These are phyloP conservation scores for Embidobia sp. DNA, from an alignment of 2,888 invertebrate species.

Conservation along the genomic window DNA sequence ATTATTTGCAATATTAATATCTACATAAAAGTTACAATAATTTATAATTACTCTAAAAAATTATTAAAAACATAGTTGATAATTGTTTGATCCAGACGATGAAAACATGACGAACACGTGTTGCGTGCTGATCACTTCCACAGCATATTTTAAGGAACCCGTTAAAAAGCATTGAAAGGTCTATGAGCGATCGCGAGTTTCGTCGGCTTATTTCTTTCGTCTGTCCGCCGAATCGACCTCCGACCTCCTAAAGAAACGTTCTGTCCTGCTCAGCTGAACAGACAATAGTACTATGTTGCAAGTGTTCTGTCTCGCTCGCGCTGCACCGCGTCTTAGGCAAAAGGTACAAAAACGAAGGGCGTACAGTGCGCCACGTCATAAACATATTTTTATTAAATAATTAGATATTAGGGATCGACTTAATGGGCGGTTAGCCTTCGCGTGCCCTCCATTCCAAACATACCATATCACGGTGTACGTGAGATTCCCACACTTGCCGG, in stretches of 20 bases:
- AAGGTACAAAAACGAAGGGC: constrained; percentile 73
- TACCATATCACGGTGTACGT: constrained; percentile 78
- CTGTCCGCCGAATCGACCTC: constrained; percentile 74
- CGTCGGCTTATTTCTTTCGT: constrained; percentile 58
- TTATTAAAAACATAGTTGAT: neutral
- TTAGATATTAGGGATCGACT: constrained; percentile 80
- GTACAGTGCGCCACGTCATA: constrained; percentile 81
- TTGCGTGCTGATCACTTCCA: constrained; percentile 42
- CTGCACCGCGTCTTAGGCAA: constrained; percentile 40
- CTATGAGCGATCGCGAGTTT: constrained; percentile 37
- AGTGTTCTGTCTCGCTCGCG: constrained; percentile 32
- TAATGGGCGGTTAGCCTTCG: constrained; percentile 79
- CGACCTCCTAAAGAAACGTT: constrained; percentile 74
- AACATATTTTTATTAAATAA: constrained; percentile 82
- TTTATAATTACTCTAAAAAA: no score
- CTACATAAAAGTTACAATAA: neutral
- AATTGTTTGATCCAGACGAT: constrained; percentile 7
- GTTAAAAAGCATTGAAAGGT: constrained; percentile 67
- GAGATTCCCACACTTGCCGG: constrained; percentile 80
- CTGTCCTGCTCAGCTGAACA: constrained; percentile 58
- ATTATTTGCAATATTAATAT: no score
- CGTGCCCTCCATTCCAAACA: constrained; percentile 80
- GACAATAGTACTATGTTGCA: no score
- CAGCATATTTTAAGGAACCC: constrained; percentile 49
- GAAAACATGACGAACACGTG: constrained; percentile 44